Conservation (phyloP, 2,888 invertebrate species). For the Portevinia maculata region DNA sequence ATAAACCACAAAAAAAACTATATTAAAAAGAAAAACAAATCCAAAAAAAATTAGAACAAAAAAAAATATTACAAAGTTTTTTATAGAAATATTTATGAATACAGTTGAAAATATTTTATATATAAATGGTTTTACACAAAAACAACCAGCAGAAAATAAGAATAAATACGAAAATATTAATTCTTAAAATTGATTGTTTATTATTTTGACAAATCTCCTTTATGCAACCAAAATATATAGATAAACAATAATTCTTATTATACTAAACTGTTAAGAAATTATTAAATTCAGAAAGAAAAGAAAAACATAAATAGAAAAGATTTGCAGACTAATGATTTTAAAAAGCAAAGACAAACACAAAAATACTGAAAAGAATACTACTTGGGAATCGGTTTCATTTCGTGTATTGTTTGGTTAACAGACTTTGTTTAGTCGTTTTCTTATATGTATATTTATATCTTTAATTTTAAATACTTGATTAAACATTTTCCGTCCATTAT, state of each 20-base stretch:
- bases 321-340: slow-evolving; percentile 27
- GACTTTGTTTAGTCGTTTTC: slow-evolving; percentile 8
- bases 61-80: slow-evolving; percentile 64
- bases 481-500: slow-evolving; percentile 82
- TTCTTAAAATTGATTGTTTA: slow-evolving; percentile 46
- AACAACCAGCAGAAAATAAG: slow-evolving; percentile 59
- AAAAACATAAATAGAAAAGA: slow-evolving; percentile 1
- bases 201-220: slow-evolving; percentile 40
- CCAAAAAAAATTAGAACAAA: slow-evolving; percentile 53
- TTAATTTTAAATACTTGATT: slow-evolving; percentile 19
- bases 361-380: slow-evolving; percentile 34
- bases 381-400: slow-evolving; percentile 69
- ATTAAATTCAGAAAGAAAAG: slow-evolving; percentile 31
- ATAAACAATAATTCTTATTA: slow-evolving; percentile 33
- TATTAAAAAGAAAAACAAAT: slow-evolving; percentile 41
- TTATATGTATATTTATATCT: slow-evolving; percentile 7
- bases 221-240: slow-evolving; percentile 38
- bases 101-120: slow-evolving; percentile 72
- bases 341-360: slow-evolving; percentile 10
- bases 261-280: slow-evolving; percentile 36
- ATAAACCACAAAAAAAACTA: slow-evolving; percentile 35
- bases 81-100: slow-evolving; percentile 72
- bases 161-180: slow-evolving; percentile 31
- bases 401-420: slow-evolving; percentile 38
- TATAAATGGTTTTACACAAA: slow-evolving; percentile 72